Percentiles rank a stretch among this genome's conserved stretches.
These are phyloP conservation scores for Acronicta aceris DNA, from an alignment of 2,888 invertebrate species.

Conservation along the genomic window DNA sequence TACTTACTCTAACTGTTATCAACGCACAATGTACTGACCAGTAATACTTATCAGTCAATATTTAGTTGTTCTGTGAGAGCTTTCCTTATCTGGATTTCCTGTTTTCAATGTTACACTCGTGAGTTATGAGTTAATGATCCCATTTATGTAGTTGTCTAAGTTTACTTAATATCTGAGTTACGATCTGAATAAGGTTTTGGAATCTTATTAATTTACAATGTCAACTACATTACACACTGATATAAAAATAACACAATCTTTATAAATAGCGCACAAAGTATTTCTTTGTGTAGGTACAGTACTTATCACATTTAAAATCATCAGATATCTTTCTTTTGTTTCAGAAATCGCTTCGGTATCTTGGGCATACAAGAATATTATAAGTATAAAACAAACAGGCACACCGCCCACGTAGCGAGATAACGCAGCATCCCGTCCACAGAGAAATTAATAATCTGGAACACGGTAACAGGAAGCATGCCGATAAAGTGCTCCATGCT, in stretches of 20 bases:
- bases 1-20: constrained; percentile 65
- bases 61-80: constrained; percentile 56
- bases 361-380: constrained; percentile 85
- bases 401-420: constrained; percentile 81
- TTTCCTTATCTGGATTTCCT: constrained; percentile 70
- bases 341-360: constrained; percentile 85
- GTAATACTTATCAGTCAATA: constrained; percentile 29
- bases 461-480: constrained; percentile 83
- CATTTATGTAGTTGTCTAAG: constrained; percentile 30
- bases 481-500: constrained; percentile 70
- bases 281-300: constrained; percentile 53
- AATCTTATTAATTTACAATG: constrained; percentile 41
- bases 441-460: constrained; percentile 83
- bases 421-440: constrained; percentile 81
- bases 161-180: constrained; percentile 34
- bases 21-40: constrained; percentile 53
- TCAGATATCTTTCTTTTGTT: constrained; percentile 78
- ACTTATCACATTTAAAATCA: constrained; percentile 63
- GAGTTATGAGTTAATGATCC: constrained; percentile 44
- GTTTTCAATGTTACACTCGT: constrained; percentile 53
- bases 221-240: constrained; percentile 36
- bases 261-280: constrained; percentile 19
- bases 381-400: constrained; percentile 80
- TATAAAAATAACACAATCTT: constrained; percentile 35
- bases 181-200: constrained; percentile 23